Evolutionary conservation across 30 jellyfish, hydroid and myxozoan genomes (phyloP).

Genomic region (Pelagia noctiluca): DNA sequence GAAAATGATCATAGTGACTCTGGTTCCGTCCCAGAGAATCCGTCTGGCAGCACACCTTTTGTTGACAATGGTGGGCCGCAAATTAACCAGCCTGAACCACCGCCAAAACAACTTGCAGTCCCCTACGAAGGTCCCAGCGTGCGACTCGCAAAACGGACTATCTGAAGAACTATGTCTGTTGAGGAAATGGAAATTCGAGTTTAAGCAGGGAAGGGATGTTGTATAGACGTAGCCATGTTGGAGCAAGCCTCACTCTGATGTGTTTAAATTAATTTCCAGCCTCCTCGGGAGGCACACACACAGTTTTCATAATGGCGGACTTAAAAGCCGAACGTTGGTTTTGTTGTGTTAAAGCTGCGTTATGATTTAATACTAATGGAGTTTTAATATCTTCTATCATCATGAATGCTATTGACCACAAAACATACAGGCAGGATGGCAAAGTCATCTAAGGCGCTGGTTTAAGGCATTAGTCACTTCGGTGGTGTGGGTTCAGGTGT

Average conservation of each 20-base stretch:
- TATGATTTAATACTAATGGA: neutral
- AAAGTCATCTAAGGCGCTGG: too few relatives aligned
- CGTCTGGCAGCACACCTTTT: conserved; percentile 5
- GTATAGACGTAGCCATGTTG: conserved; percentile 3
- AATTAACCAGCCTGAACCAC: conserved; percentile 6
- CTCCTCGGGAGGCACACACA: conserved; percentile 4
- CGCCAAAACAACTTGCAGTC: neutral
- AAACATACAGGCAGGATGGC: too few relatives aligned
- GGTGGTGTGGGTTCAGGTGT: too few relatives aligned
- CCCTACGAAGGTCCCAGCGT: conserved; percentile 5
- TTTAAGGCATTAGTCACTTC: too few relatives aligned
- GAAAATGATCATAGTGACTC: neutral
- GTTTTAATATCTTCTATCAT: neutral
- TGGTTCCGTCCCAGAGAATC: conserved; percentile 9
- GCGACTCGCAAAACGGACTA: conserved; percentile 2
- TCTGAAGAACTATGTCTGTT: neutral
- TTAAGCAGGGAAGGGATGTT: conserved; percentile 1
- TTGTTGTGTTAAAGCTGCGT: neutral
- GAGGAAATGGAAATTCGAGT: conserved; percentile 2
- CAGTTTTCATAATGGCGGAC: conserved; percentile 1
- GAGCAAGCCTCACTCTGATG: neutral
- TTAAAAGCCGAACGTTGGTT: neutral
- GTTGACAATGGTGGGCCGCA: conserved; percentile 10
- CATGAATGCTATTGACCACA: too few relatives aligned
- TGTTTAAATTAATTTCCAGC: neutral